Evolutionary conservation across 1,140 invertebrate genomes (phyloP), one percentile per base, ranked within the genome.

Genomic region (Thaumetopoea pityocampa): DNA sequence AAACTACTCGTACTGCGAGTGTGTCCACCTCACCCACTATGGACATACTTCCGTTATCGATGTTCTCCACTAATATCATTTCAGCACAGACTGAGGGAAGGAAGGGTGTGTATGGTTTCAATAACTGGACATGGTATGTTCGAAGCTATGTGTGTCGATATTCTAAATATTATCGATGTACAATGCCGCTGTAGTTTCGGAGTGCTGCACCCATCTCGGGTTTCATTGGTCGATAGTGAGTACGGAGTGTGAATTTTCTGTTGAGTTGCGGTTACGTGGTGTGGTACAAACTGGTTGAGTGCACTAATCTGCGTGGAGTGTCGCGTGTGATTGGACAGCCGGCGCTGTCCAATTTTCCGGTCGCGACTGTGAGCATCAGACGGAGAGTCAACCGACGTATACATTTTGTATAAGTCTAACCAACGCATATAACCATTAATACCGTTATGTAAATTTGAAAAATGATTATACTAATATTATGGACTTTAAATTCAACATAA

Each of bases 331-430:
- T 83, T 83, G 79, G 74, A 55, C 72, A 71, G 68, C 71, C 71
- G 62, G 46, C 59, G 67, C 61, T 73, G 71, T 83, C 69, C 79
- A 83, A 83, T 83, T 83, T 83, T 83, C 79, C 79, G 74, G 74
- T 70, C 33, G 65, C 68, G 64, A 63, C 67, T 49, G 59, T 40
- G 41, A 60, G 61, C 64, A 73, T 76, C 76, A 74, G 66, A 68
- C 65, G 56, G 52, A 54, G 64, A 67, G 66, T 72, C 69, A 69
- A 68, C 60, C 51, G 35, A 24, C 41, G 62, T 58, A n/a, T n/a
- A n/a, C 60, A 70, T 50, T 60, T 58, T 52, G 54, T 54, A n/a
- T n/a, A n/a, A n/a, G n/a, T n/a, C n/a, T n/a, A 49, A 58, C 56
- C 51, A 42, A 51, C 55, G 57, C 43, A 56, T 56, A 63, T 64